These are phyloP conservation scores for Epinephelus coioides DNA, from an alignment of 2,797 vertebrate species.

Conservation along the genomic window DNA sequence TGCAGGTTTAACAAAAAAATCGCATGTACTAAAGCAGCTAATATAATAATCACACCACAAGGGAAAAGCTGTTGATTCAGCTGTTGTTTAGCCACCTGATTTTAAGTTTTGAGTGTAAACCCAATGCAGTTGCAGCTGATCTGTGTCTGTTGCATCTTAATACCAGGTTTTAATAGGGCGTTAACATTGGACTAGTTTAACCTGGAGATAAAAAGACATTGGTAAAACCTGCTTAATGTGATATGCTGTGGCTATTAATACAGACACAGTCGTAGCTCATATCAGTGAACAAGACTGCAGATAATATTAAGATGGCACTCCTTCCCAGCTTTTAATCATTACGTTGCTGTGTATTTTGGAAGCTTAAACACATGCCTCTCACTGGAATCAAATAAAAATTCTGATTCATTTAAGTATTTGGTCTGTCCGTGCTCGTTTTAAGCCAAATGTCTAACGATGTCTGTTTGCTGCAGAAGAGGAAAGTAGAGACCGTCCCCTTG, in stretches of 20 bases:
- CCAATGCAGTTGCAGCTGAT: constrained; percentile 30
- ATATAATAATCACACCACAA: neutral
- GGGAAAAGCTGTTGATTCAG: neutral
- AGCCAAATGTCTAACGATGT: constrained; percentile 28
- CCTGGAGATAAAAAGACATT: constrained; percentile 18
- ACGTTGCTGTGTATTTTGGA: constrained; percentile 4
- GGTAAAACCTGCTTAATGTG: constrained; percentile 23
- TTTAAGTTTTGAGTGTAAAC: constrained; percentile 3
- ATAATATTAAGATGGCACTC: constrained; percentile 27
- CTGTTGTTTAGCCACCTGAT: neutral
- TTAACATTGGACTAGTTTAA: constrained; percentile 35
- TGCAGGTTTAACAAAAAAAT: neutral
- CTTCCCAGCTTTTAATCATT: constrained; percentile 17
- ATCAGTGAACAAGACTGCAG: constrained; percentile 22
- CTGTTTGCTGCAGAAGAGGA: constrained; percentile 90
- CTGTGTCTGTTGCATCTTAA: constrained; percentile 50
- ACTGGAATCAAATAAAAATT: constrained; percentile 18
- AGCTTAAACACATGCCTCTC: constrained; percentile 2
- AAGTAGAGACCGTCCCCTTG: constrained; percentile 90
- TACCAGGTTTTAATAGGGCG: constrained; percentile 63
- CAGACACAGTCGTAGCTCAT: constrained; percentile 35
- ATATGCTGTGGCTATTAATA: constrained; percentile 51
- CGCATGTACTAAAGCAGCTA: neutral
- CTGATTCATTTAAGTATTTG: constrained; percentile 2
- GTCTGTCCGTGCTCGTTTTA: neutral